These are phyloP conservation scores for Arrhamphus sclerolepis DNA, from an alignment of 2,797 vertebrate species.

Conservation along the genomic window DNA sequence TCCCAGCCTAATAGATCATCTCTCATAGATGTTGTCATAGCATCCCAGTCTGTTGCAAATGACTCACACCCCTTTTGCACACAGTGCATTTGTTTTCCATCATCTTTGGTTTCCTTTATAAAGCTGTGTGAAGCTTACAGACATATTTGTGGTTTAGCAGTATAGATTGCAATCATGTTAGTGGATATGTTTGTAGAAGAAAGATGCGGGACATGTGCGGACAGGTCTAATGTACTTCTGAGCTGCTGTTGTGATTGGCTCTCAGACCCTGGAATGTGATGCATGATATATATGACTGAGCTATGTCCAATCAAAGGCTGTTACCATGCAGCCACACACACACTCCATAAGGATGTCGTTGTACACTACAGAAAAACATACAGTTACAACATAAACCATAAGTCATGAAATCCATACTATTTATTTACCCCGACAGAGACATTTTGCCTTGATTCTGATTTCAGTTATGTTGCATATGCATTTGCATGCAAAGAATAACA, in stretches of 20 bases:
- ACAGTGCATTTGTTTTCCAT: background rate
- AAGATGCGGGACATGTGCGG: conserved; percentile 4
- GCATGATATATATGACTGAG: conserved; percentile 61
- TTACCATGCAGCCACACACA: conserved; percentile 68
- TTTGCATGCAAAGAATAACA: background rate
- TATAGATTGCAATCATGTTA: conserved; percentile 25
- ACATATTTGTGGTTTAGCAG: background rate
- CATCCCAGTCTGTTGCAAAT: conserved; percentile 43
- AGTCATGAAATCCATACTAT: background rate
- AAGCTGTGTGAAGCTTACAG: background rate
- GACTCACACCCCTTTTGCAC: conserved; percentile 1
- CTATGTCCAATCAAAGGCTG: conserved; percentile 69
- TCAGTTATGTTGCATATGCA: background rate
- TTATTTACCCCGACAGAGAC: background rate
- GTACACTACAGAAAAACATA: conserved; percentile 5
- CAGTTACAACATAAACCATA: background rate
- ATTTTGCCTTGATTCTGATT: background rate
- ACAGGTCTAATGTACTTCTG: conserved; percentile 42
- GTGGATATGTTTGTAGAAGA: conserved; percentile 39
- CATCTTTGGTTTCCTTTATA: too few relatives aligned
- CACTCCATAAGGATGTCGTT: conserved; percentile 17
- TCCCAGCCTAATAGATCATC: conserved; percentile 31
- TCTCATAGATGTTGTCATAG: conserved; percentile 26
- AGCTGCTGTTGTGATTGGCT: conserved; percentile 67
- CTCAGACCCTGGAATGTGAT: conserved; percentile 44